Conservation (phyloP, 2,113 vertebrate genomes). For the Epinephelus fuscoguttatus region DNA sequence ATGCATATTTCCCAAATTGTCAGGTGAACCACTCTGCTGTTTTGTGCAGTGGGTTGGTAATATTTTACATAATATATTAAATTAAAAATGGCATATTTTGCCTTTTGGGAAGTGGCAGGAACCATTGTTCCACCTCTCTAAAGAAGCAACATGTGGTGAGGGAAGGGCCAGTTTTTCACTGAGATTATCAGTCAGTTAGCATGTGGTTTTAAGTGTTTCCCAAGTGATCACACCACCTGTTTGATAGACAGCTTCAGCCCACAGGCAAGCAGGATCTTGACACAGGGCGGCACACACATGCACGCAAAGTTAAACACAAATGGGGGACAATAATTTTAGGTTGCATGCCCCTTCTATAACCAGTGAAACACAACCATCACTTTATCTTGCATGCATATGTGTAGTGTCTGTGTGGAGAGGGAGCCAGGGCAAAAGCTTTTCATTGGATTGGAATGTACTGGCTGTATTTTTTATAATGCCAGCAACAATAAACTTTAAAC, state of each 20-base stretch:
- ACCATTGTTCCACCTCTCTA: not conserved
- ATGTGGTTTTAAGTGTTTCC: not conserved
- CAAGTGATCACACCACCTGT: not conserved
- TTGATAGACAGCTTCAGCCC: not conserved
- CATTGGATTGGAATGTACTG: conserved; percentile 37
- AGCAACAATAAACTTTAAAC: conserved; percentile 8
- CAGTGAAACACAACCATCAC: no score
- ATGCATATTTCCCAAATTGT: not conserved
- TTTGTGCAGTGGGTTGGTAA: not conserved
- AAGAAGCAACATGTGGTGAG: no score
- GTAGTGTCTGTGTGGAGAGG: not conserved
- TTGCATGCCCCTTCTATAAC: not conserved
- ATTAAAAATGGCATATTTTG: conserved; percentile 5
- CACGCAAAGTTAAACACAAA: not conserved
- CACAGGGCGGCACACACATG: not conserved
- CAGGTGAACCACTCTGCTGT: not conserved
- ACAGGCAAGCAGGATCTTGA: not conserved
- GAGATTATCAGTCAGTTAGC: not conserved
- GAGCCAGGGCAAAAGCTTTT: conserved; percentile 28
- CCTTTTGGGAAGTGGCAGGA: not conserved
- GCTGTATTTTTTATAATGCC: conserved; percentile 19
- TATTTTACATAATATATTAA: conserved; percentile 1
- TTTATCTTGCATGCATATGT: conserved; percentile 16
- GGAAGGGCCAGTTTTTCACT: not conserved
- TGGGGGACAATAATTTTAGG: not conserved